Evolutionary conservation across 2,888 invertebrate genomes (phyloP), one percentile per base, ranked within the genome.

Genomic region (Seira ritae): DNA sequence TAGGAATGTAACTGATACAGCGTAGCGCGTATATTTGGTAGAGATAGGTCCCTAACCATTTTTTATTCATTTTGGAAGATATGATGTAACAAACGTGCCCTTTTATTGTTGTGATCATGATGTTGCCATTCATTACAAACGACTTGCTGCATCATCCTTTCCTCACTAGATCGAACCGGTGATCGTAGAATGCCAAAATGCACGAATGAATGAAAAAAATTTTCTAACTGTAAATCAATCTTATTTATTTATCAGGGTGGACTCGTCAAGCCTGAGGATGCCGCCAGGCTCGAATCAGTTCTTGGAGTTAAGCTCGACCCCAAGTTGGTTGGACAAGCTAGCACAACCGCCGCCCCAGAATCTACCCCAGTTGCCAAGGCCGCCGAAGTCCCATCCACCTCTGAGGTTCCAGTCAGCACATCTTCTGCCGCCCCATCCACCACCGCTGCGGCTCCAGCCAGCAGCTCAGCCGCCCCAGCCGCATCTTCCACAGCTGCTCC

Each of bases 251-350:
- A 15, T 15, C 22, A 88, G 87, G 87, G 88, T 42, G 87, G 87
- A 69, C 81, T 85, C 75, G 81, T 88, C 8, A 86, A 86, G 68
- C 76, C 85, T 62, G 87, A 87, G 22, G 88, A 88, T 79, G 87
- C 86, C 19, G 74, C 81, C 31, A 86, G 72, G 31, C 82, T 88
- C 17, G 87, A 88, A 46, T 46, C 78, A 19, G 73, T 86, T 65
- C 73, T 88, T 60, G 88, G 88, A 78, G 84, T 88, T 12, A 88
- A 88, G 69, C 60, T 87, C 8, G 86, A 85, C 42, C 71, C 86
- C 12, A 87, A 87, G 31, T 68, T 86, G 4, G 84, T 87, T 17
- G 81, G 62, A 24, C 17, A 22, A 10, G 74, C 80, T 15, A 46
- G 60, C 15, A 62, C 76, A 0, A 24, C 83, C 20, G 20, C 73